Conservation (phyloP, 2,113 vertebrate species). For the Cyphomyrus plagiostoma region DNA sequence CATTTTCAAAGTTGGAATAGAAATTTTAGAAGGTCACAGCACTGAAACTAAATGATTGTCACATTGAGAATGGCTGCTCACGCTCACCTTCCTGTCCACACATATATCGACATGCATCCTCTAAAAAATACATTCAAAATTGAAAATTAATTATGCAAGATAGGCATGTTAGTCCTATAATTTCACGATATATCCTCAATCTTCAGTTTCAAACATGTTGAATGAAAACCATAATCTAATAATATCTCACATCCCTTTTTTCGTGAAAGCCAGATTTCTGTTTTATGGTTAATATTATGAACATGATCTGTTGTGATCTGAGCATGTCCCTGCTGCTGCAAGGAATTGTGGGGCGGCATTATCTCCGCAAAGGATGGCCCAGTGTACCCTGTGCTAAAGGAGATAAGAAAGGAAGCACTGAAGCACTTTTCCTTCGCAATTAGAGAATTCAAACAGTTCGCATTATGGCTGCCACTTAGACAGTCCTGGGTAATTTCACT, state of each 20-base stretch:
- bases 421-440: neutral
- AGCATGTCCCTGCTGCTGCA: neutral
- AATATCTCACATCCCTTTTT: neutral
- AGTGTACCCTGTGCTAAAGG: neutral
- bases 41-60: neutral
- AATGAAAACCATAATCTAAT: neutral
- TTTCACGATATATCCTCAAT: neutral
- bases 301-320: neutral
- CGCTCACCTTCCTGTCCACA: neutral
- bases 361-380: neutral
- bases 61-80: neutral
- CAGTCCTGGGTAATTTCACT: too few species aligned
- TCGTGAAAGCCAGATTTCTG: neutral
- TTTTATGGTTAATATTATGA: neutral
- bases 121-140: neutral
- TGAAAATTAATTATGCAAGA: neutral
- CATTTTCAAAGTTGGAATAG: too few species aligned
- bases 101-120: neutral
- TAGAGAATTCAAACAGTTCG: neutral
- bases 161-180: neutral
- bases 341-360: neutral
- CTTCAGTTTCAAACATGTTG: neutral
- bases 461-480: too few species aligned
- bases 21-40: neutral
- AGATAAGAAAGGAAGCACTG: neutral